phyloP scores from a whole-genome alignment of 2,888 invertebrate genomes.

The Ichneumon xanthorius region DNA sequence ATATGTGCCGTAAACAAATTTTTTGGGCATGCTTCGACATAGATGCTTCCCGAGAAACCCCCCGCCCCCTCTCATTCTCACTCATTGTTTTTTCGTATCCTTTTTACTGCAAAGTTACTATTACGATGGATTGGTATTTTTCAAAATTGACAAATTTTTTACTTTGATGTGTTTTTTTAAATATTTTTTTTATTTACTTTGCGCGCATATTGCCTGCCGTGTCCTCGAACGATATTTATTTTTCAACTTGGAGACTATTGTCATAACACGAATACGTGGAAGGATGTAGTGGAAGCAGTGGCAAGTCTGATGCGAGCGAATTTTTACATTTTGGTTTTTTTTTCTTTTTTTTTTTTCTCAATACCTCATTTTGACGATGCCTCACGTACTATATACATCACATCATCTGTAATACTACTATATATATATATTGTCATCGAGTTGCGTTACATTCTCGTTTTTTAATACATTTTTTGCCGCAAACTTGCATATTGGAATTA shows the following conservation, averaged over 20 bases:
- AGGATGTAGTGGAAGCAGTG: constrained; percentile 66
- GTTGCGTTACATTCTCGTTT: constrained; percentile 62
- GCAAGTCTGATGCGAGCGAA: constrained; percentile 66
- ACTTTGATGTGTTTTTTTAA: constrained; percentile 34
- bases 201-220: constrained; percentile 67
- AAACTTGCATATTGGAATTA: constrained; percentile 72
- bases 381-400: constrained; percentile 48
- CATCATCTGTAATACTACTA: constrained; percentile 24
- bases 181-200: constrained; percentile 21
- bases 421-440: constrained; percentile 47
- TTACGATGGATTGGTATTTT: constrained; percentile 81
- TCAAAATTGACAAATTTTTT: constrained; percentile 78
- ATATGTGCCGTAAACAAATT: constrained; percentile 81
- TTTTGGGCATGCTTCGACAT: constrained; percentile 84
- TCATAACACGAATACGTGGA: constrained; percentile 22
- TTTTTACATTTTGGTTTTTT: constrained; percentile 40
- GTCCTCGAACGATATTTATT: constrained; percentile 53
- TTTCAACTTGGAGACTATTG: constrained; percentile 24
- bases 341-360: constrained; percentile 22
- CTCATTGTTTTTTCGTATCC: constrained; percentile 73
- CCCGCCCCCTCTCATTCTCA: constrained; percentile 67
- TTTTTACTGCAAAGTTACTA: constrained; percentile 55
- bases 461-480: constrained; percentile 70
- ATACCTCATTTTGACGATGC: constrained; percentile 57
- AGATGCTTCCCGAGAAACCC: constrained; percentile 80